Evolutionary conservation across 53 echinoderm and acorn worm genomes (phyloP).

Genomic region (Stichopus horrens): DNA sequence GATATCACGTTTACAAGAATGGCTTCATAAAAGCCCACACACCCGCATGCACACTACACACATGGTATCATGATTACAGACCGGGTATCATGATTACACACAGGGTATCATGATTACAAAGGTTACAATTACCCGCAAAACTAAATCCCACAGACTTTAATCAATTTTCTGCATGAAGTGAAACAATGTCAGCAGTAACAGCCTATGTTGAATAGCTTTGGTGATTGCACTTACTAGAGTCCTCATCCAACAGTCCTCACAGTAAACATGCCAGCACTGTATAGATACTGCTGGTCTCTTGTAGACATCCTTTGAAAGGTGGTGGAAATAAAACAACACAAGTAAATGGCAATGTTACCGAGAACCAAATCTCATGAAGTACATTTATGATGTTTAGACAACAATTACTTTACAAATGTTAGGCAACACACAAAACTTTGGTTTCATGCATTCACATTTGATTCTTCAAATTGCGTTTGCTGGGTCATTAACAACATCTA

Average conservation of each 20-base stretch:
- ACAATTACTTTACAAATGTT: background rate
- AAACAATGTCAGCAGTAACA: background rate
- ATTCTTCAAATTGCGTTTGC: too few species aligned
- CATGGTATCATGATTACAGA: too few species aligned
- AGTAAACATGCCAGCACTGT: constrained; percentile 99
- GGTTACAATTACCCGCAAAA: too few species aligned
- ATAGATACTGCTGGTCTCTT: constrained; percentile 78
- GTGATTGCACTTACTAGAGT: constrained; percentile 77
- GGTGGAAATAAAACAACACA: background rate
- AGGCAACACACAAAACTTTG: background rate
- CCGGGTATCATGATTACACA: too few species aligned
- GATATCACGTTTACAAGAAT: too few species aligned
- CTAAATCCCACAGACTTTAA: background rate
- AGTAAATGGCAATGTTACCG: too few species aligned
- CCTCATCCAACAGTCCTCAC: constrained; percentile 94
- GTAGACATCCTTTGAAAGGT: constrained; percentile 58
- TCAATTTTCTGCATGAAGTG: background rate
- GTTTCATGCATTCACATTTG: too few species aligned
- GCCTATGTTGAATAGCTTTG: background rate
- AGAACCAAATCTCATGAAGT: too few species aligned
- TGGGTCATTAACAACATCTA: too few species aligned
- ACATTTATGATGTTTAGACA: background rate
- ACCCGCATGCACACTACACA: too few species aligned
- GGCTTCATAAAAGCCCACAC: too few species aligned
- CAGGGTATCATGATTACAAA: too few species aligned